phyloP scores from a whole-genome alignment of 2,797 vertebrate species.

The Vireo griseus region DNA sequence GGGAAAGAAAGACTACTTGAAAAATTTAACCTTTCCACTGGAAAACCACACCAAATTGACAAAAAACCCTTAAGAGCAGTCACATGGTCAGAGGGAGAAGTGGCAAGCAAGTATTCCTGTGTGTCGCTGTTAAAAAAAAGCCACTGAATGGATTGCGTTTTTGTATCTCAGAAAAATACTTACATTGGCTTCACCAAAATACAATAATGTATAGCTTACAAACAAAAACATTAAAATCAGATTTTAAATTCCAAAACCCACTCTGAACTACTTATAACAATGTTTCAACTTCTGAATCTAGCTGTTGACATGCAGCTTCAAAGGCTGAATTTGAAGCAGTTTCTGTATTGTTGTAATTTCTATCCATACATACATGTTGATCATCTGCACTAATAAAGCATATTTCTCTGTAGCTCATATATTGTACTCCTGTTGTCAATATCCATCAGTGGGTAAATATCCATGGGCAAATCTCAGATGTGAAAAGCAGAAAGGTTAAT shows the following conservation, averaged over 20 bases:
- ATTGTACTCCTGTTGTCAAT: background rate
- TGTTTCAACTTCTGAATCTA: background rate
- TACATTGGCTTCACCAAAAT: background rate
- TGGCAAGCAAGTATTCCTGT: background rate
- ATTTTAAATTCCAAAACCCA: background rate
- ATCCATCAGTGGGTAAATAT: background rate
- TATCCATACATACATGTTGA: rapidly evolving
- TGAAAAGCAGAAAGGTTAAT: background rate
- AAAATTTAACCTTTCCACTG: background rate
- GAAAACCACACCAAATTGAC: background rate
- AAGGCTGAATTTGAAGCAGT: background rate
- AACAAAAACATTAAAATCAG: background rate
- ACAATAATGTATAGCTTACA: background rate
- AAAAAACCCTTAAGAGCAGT: background rate
- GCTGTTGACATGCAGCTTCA: background rate
- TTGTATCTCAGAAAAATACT: background rate
- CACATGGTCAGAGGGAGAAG: background rate
- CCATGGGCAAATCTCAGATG: background rate
- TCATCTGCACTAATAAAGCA: background rate
- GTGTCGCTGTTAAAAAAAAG: background rate
- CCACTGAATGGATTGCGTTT: background rate
- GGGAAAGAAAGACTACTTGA: background rate
- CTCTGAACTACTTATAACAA: background rate
- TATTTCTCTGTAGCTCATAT: background rate
- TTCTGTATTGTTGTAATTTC: background rate